Evolutionary conservation across 1,140 invertebrate genomes (phyloP).

Genomic region (Pogonomyrmex barbatus): DNA sequence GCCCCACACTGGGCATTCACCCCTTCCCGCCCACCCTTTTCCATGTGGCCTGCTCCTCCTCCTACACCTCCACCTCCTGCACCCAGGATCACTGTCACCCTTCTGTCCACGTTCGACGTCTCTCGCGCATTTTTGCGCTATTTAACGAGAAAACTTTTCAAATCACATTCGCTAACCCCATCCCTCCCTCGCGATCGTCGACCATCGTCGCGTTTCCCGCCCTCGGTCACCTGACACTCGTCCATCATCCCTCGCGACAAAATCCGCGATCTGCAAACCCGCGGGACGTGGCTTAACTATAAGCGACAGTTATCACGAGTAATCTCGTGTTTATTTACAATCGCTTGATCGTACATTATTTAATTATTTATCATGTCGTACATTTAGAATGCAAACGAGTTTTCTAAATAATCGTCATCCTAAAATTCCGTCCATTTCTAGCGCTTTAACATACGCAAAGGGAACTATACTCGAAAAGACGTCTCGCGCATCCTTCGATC

Average conservation of each 20-base stretch:
- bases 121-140: slow-evolving; percentile 77
- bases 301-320: neutral
- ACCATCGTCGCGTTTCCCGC: neutral
- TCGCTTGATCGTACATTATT: neutral
- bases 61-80: neutral
- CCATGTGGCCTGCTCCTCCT: neutral
- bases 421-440: neutral
- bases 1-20: slow-evolving; percentile 21
- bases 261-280: neutral
- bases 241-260: neutral
- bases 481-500: slow-evolving; percentile 17
- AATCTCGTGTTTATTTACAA: neutral
- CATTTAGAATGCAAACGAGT: neutral
- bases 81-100: slow-evolving; percentile 44
- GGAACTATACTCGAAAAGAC: slow-evolving; percentile 10
- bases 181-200: neutral
- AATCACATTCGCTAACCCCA: slow-evolving; percentile 76
- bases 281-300: neutral
- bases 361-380: neutral
- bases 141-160: slow-evolving; percentile 85
- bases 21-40: neutral
- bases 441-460: neutral
- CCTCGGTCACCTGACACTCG: neutral
- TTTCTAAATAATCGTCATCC: neutral
- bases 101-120: slow-evolving; percentile 53